Base-by-base conservation (phyloP, 2,113 vertebrate genomes). In the Scalopus aquaticus region DNA sequence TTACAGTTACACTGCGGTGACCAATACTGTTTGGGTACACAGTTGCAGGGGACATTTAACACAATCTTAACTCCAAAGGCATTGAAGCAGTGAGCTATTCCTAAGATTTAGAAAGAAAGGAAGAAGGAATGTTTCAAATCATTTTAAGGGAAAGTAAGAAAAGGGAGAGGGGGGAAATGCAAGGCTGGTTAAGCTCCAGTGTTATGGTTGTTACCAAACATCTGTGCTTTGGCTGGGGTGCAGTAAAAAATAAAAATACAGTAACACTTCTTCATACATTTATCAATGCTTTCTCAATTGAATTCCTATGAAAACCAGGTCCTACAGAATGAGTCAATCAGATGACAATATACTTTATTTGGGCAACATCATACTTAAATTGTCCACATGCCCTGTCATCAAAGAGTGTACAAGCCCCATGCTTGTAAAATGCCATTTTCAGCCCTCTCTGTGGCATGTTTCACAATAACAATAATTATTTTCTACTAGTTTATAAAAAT, bases 231-330 rank as follows among this genome's bases (percentile, higher is more conserved):
- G 22, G 39, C 17, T 62, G 32, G 46, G 24, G 8, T 42, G 32
- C 5, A 54, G n/a, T 20, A 67, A 70, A 39, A 24, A 22, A 69
- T 37, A 69, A 32, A 65, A 65, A 35, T 6, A 17, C 15, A 67
- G 32, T n/a, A 67, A 67, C 64, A 69, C 49, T 54, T 17, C 39
- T 46, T 17, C 49, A 35, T 64, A 49, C 51, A 65, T 90, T 74
- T 83, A 12, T 64, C 85, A 67, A n/a, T 9, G 26, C 9, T 19
- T 19, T n/a, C 58, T 82, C 15, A 20, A 64, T n/a, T 73, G 19
- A 92, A 90, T 95, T 77, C 70, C 35, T 90, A 39, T 10, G 51
- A 90, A 92, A 92, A 84, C 16, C 81, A 88, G 72, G 65, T 77
- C 37, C 84, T 46, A 26, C 51, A 94, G 46, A 93, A 90, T 60